Percentiles rank a stretch among this genome's conserved stretches.
phyloP scores from a whole-genome alignment of 2,797 vertebrate species.

The Sitta carolinensis region DNA sequence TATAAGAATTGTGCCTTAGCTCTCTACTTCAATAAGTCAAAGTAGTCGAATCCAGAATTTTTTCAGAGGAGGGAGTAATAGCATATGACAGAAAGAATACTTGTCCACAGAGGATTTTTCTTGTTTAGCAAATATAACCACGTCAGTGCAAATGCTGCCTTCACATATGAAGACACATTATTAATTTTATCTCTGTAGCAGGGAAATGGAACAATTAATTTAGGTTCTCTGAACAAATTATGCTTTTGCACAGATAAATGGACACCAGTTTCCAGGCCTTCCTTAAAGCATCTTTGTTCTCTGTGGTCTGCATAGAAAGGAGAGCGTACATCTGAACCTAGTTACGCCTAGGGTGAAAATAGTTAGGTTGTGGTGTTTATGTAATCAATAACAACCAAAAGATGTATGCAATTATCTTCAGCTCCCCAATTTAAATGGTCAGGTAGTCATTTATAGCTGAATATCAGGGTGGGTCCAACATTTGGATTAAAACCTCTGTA shows the following conservation, averaged over 20 bases:
- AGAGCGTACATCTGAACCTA: neutral
- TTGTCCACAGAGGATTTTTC: neutral
- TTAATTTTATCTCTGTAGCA: neutral
- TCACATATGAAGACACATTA: neutral
- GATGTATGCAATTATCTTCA: neutral
- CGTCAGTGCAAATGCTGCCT: neutral
- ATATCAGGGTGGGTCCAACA: neutral
- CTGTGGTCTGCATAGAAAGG: rapidly evolving
- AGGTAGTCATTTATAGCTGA: neutral
- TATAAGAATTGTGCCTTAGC: neutral
- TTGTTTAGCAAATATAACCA: neutral
- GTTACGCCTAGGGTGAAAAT: neutral
- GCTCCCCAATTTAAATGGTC: neutral
- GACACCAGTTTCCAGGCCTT: neutral
- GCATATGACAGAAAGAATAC: neutral
- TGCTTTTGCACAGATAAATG: neutral
- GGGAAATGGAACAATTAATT: constrained; percentile 7
- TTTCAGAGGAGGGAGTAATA: neutral
- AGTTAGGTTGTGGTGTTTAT: neutral
- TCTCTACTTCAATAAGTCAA: neutral
- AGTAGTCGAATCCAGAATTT: neutral
- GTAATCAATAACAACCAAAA: neutral
- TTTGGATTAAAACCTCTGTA: neutral
- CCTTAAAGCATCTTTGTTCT: neutral
- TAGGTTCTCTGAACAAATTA: neutral